These are phyloP conservation scores for Probaryconus sp. DNA, from an alignment of 1,140 invertebrate species.

Conservation along the genomic window DNA sequence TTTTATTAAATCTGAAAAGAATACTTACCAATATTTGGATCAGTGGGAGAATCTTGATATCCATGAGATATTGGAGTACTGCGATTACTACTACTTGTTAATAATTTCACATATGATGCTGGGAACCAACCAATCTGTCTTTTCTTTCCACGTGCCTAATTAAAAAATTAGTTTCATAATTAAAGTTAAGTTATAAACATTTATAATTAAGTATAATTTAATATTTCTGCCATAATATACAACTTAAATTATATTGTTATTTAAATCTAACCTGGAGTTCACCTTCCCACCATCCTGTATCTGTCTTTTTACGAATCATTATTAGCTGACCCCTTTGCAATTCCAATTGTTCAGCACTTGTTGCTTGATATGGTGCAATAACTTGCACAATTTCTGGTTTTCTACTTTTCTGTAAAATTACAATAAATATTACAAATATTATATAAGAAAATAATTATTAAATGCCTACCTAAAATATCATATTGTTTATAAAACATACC, in stretches of 20 bases:
- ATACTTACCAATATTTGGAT: conserved; percentile 75
- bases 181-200: conserved; percentile 6
- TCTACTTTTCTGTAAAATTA: conserved; percentile 78
- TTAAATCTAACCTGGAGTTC: conserved; percentile 87
- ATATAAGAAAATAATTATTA: too few species aligned
- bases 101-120: conserved; percentile 95
- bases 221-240: neutral
- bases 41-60: conserved; percentile 78
- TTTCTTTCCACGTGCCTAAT: conserved; percentile 93
- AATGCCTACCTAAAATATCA: too few species aligned
- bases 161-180: conserved; percentile 31
- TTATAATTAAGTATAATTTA: conserved; percentile 4
- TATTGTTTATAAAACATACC: too few species aligned
- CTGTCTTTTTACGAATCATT: conserved; percentile 96
- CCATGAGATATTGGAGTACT: conserved; percentile 85
- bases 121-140: conserved; percentile 98
- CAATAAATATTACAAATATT: too few species aligned
- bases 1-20: too few species aligned
- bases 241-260: conserved; percentile 7
- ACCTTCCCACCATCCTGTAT: conserved; percentile 99
- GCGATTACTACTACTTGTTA: conserved; percentile 83
- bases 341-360: conserved; percentile 92
- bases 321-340: conserved; percentile 96
- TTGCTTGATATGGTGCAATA: conserved; percentile 91
- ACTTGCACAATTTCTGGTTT: conserved; percentile 94